Percentiles rank a stretch among this genome's conserved stretches.
These are phyloP conservation scores for Hedya salicella DNA, from an alignment of 2,888 invertebrate genomes.

Conservation along the genomic window DNA sequence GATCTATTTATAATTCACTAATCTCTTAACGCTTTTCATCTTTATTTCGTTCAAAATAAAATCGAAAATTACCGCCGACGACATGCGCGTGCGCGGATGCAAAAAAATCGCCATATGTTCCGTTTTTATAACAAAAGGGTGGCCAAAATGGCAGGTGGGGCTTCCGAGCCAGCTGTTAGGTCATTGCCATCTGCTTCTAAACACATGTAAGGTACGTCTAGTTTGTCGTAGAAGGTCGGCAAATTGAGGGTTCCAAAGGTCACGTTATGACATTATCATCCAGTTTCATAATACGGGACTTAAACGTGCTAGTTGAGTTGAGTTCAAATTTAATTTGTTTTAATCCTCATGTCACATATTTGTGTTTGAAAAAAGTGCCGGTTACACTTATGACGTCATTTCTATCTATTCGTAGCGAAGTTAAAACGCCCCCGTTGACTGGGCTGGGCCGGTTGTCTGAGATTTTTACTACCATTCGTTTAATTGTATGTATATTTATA, in stretches of 20 bases:
- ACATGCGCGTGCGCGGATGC: constrained; percentile 15
- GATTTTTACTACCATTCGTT: no score
- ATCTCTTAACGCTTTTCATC: background rate
- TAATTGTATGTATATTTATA: no score
- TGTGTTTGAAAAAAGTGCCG: no score
- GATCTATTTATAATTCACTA: background rate
- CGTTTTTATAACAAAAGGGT: constrained; percentile 30
- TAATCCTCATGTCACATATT: no score
- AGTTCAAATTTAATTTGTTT: no score
- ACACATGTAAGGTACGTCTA: constrained; percentile 35
- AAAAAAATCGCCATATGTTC: constrained; percentile 38
- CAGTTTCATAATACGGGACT: background rate
- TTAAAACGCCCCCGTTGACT: no score
- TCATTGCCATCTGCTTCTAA: constrained; percentile 35
- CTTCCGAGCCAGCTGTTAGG: constrained; percentile 38
- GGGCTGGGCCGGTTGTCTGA: no score
- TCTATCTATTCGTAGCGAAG: no score
- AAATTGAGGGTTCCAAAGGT: constrained; percentile 5
- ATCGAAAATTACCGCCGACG: background rate
- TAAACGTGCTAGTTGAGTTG: no score
- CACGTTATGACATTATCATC: background rate
- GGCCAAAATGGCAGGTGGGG: constrained; percentile 21
- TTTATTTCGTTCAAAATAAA: background rate
- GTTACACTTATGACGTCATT: no score
- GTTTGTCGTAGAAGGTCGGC: background rate